These are phyloP conservation scores for Morpho achilles DNA, from an alignment of 2,888 invertebrate species.

Conservation along the genomic window DNA sequence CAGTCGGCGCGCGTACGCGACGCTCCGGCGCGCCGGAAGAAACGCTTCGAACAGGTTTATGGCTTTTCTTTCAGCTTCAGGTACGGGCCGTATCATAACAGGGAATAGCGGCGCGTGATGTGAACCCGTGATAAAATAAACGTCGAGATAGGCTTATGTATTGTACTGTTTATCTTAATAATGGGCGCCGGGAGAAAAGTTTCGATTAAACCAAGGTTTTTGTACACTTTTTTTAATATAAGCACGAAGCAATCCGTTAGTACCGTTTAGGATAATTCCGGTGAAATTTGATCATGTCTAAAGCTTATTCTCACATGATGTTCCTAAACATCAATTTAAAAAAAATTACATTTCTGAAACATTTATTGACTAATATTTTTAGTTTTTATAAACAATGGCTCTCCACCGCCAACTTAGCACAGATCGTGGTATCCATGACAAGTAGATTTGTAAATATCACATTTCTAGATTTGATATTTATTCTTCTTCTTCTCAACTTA, in stretches of 20 bases:
- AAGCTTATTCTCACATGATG: too few species aligned
- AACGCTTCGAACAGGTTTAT: slow-evolving; percentile 78
- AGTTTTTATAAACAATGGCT: too few species aligned
- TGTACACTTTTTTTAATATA: slow-evolving; percentile 22
- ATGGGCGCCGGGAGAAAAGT: slow-evolving; percentile 75
- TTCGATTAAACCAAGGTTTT: slow-evolving; percentile 70
- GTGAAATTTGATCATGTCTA: too few species aligned
- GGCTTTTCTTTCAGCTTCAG: slow-evolving; percentile 80
- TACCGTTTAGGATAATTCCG: not conserved
- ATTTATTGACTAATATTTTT: too few species aligned
- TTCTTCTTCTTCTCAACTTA: too few species aligned
- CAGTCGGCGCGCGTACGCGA: slow-evolving; percentile 73
- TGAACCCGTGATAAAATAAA: slow-evolving; percentile 79
- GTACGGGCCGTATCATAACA: slow-evolving; percentile 80
- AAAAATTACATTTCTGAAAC: too few species aligned
- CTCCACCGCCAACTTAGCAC: too few species aligned
- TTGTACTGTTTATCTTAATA: slow-evolving; percentile 80
- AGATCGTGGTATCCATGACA: too few species aligned
- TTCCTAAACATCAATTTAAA: too few species aligned
- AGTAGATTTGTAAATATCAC: too few species aligned
- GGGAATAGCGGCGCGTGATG: slow-evolving; percentile 79
- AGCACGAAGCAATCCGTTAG: slow-evolving; percentile 15
- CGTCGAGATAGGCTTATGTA: slow-evolving; percentile 80
- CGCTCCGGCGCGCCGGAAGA: slow-evolving; percentile 74
- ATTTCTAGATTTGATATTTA: too few species aligned